Evolutionary conservation across 2,113 vertebrate species (phyloP).

Genomic region (Nerophis ophidion): DNA sequence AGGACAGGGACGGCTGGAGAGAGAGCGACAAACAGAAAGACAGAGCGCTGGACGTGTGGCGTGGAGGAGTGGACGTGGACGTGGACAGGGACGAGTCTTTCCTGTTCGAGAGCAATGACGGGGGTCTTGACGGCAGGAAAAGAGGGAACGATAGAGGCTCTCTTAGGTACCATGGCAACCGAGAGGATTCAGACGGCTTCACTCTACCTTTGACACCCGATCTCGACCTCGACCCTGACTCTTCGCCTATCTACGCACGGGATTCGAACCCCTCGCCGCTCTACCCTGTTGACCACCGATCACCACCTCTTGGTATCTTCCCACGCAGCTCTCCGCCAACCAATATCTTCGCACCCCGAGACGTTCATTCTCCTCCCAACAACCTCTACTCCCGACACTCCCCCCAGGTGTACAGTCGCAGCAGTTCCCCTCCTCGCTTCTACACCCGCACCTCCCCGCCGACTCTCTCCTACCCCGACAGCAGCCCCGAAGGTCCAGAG

Average conservation of each 20-base stretch:
- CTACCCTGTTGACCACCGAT: conserved; percentile 52
- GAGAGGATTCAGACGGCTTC: conserved; percentile 84
- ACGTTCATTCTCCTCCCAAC: conserved; percentile 55
- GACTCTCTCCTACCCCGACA: conserved; percentile 82
- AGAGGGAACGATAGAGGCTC: conserved; percentile 50
- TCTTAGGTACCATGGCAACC: conserved; percentile 66
- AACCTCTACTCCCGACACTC: conserved; percentile 62
- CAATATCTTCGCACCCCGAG: conserved; percentile 55
- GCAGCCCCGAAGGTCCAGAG: conserved; percentile 83
- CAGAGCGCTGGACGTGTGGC: conserved; percentile 60
- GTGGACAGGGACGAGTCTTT: conserved; percentile 60
- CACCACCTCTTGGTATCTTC: conserved; percentile 57
- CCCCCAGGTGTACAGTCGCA: conserved; percentile 65
- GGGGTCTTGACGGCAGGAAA: conserved; percentile 45
- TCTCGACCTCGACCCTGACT: conserved; percentile 73
- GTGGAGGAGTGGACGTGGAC: conserved; percentile 57
- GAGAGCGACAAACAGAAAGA: conserved; percentile 61
- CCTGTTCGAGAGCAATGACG: conserved; percentile 57
- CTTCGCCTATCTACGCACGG: conserved; percentile 80
- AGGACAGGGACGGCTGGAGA: conserved; percentile 64
- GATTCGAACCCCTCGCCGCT: conserved; percentile 78
- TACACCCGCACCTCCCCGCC: conserved; percentile 61
- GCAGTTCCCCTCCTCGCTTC: conserved; percentile 65
- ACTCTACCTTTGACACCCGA: conserved; percentile 71
- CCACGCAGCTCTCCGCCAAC: conserved; percentile 55